Conservation (phyloP, 1,140 invertebrate genomes). For the Anastatus disparis region DNA sequence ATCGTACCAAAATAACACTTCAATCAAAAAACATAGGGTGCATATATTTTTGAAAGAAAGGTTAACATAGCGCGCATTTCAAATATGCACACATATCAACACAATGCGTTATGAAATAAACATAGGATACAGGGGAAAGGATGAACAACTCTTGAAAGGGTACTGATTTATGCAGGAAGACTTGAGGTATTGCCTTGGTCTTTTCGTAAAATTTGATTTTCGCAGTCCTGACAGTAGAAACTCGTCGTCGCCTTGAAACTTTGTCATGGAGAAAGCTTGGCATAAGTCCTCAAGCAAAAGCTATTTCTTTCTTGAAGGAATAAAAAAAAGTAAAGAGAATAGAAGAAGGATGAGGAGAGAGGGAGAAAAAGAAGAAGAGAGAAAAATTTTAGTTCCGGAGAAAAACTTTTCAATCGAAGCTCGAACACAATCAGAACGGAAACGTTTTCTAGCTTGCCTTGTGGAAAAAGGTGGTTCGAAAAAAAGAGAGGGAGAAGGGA, state of each 20-base stretch:
- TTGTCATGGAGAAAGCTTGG: background rate
- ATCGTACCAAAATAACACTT: too few species aligned
- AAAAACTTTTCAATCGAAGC: conserved; percentile 39
- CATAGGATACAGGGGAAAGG: background rate
- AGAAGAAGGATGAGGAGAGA: background rate
- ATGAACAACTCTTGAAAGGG: conserved; percentile 1
- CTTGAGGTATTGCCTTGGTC: conserved; percentile 29
- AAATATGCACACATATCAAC: too few species aligned
- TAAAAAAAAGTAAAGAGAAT: background rate
- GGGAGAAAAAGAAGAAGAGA: background rate
- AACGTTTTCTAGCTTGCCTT: background rate
- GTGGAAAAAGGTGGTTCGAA: too few species aligned
- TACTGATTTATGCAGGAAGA: conserved; percentile 33
- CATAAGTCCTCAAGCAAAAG: background rate
- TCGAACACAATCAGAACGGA: conserved; percentile 25
- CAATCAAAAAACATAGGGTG: too few species aligned
- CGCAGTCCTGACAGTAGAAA: conserved; percentile 23
- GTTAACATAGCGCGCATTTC: too few species aligned
- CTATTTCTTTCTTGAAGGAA: conserved; percentile 17
- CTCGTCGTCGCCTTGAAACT: conserved; percentile 27
- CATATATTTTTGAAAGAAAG: too few species aligned
- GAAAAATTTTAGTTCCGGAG: background rate
- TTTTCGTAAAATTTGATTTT: conserved; percentile 37
- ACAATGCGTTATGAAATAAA: conserved; percentile 6
- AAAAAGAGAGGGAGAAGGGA: too few species aligned